Base-by-base conservation (phyloP, 2,888 invertebrate genomes). In the Metallyticus violacea region DNA sequence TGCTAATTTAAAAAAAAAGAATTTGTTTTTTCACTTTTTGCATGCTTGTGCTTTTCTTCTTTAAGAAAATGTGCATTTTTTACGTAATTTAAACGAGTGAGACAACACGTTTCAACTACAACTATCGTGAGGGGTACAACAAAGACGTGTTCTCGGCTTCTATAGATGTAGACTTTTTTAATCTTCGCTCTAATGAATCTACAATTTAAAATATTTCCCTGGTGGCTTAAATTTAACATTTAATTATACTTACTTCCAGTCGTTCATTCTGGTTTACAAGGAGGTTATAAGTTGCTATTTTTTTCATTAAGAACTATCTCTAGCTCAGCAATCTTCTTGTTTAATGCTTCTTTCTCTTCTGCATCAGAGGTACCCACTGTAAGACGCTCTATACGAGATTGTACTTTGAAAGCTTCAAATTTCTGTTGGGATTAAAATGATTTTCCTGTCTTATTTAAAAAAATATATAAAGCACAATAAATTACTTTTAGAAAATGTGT, bases 241-340 rank as follows among this genome's bases (percentile, higher is more conserved):
- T 4, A 62, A n/a, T 5, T 15, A 1, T 26, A 15, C 86, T 82
- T 80, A 89, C 89, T 83, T 89, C 87, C 84, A 83, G 88, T 77
- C 76, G 77, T 82, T 88, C 86, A 27, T 88, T 86, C 77, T 89
- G 89, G 5, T 86, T 78, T 22, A 85, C 87, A 25, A 89, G 85
- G 27, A 88, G 77, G 81, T 87, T 86, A 22, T 85, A 78, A 9
- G 87, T 83, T 22, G 87, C 88, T 25, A 77, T 79, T 88, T 77
- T 87, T 88, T 40, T 86, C 85, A 9, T 40, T 86, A 28, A 89
- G 85, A 25, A 83, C 85, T 26, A 81, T 84, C 77, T 89, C 89
- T 40, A 89, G 86, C 26, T 87, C 87, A 30, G 30, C 25, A 7
- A 88, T 87, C 77, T 87, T 88, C 25, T 85, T 85, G 83, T 87